Percentiles rank a stretch among this genome's conserved stretches.
These are phyloP conservation scores for Indicator maculatus DNA, from an alignment of 2,113 vertebrate species.

Conservation along the genomic window DNA sequence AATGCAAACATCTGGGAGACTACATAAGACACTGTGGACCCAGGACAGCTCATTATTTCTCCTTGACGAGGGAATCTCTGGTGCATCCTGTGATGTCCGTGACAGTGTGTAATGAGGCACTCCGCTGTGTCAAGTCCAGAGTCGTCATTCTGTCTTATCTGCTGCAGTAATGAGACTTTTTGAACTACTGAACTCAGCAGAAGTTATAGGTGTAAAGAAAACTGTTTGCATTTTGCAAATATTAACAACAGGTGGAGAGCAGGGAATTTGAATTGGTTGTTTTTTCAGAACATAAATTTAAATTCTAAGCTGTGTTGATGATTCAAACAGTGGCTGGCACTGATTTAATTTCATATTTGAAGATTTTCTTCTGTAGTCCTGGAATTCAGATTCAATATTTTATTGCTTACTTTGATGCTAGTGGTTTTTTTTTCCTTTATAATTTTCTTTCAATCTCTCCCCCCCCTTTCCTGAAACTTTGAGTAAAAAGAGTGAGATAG, in stretches of 20 bases:
- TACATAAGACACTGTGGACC: background rate
- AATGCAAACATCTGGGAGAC: conserved; percentile 8
- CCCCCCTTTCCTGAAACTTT: background rate
- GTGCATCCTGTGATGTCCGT: conserved; percentile 52
- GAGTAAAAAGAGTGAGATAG: background rate
- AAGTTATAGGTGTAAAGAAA: background rate
- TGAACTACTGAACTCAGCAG: conserved; percentile 18
- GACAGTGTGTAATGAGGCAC: conserved; percentile 50
- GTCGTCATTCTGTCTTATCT: conserved; percentile 25
- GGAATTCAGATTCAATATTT: background rate
- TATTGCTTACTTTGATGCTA: background rate
- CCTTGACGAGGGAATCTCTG: conserved; percentile 37
- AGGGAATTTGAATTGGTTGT: background rate
- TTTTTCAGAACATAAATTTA: background rate
- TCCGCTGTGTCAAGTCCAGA: conserved; percentile 38
- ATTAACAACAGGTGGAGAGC: background rate
- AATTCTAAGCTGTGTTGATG: background rate
- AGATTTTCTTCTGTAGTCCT: background rate
- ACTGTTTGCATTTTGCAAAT: background rate
- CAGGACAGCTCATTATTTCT: conserved; percentile 68
- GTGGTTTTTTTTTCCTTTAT: background rate
- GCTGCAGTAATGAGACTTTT: conserved; percentile 36
- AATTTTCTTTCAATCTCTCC: background rate
- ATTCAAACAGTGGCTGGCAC: background rate
- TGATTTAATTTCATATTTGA: background rate